Conservation (phyloP, 1,140 invertebrate genomes). For the Lamellibrachia luymesi region DNA sequence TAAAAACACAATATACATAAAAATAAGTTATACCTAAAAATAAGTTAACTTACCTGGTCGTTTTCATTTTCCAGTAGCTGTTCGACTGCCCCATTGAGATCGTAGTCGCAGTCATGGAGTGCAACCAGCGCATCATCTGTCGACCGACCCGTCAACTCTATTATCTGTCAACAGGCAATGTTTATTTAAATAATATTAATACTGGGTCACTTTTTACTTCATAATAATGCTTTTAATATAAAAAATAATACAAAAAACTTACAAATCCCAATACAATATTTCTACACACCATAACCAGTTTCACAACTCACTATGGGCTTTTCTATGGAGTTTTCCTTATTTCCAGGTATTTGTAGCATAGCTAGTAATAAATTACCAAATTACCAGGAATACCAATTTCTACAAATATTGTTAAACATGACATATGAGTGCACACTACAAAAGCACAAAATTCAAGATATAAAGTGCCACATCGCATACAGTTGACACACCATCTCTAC, state of each 20-base stretch:
- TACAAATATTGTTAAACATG: too few relatives aligned
- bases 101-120: conserved; percentile 54
- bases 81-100: conserved; percentile 65
- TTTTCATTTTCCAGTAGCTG: conserved; percentile 68
- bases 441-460: too few relatives aligned
- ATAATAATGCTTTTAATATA: conserved; percentile 27
- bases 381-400: too few relatives aligned
- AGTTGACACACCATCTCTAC: too few relatives aligned
- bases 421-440: too few relatives aligned
- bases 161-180: conserved; percentile 21
- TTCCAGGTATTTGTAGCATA: too few relatives aligned
- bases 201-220: background rate
- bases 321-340: too few relatives aligned
- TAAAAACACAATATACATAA: too few relatives aligned
- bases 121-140: conserved; percentile 48
- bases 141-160: conserved; percentile 45
- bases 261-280: background rate
- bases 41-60: conserved; percentile 31
- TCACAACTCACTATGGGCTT: too few relatives aligned
- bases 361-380: too few relatives aligned
- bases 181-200: background rate
- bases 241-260: background rate
- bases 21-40: too few relatives aligned
- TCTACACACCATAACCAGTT: background rate
- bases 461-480: too few relatives aligned